Base-by-base conservation (phyloP, 2,888 invertebrate species). In the Tridacna crocea region DNA sequence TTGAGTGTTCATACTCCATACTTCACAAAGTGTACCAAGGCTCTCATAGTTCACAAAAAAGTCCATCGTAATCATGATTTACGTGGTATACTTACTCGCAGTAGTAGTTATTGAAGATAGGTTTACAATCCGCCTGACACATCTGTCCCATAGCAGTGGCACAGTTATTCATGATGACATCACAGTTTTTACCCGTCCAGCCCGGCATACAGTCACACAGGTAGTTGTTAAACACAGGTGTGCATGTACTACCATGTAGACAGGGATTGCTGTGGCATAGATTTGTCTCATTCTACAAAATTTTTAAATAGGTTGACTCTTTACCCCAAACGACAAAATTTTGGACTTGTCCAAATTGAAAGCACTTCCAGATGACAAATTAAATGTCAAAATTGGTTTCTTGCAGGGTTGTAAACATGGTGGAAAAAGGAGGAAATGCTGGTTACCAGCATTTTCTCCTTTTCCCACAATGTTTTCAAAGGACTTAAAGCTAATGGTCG, bases 261-360 rank as follows among this genome's bases (percentile, higher is more conserved):
- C 99, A 99, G 0, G 98, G 98, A 92, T 98, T 97, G 84, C 98
- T 97, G 94, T 97, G 97, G 94, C 99, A 99, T 91, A 98, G 98
- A 36, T 97, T 95, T 76, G 98, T 98, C 91, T 98, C 98, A 66
- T 48, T 74, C 91, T 91, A 82, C 26, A 82, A 76, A 36, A 4
- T 4, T 36, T 36, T 36, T 36, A 2, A 8, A 8, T 36, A 58
- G 8, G 36, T 36, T n/a, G n/a, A n/a, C n/a, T n/a, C n/a, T n/a
- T n/a, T n/a, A n/a, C n/a, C n/a, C n/a, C n/a, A n/a, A n/a, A n/a
- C n/a, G n/a, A n/a, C n/a, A n/a, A n/a, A n/a, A n/a, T n/a, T n/a
- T n/a, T n/a, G n/a, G n/a, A 36, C 36, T 36, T 36, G 36, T 36
- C 36, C 36, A n/a, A n/a, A n/a, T n/a, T n/a, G n/a, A n/a, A n/a